Conservation (phyloP, 2,888 invertebrate species). For the Polietes domitor region DNA sequence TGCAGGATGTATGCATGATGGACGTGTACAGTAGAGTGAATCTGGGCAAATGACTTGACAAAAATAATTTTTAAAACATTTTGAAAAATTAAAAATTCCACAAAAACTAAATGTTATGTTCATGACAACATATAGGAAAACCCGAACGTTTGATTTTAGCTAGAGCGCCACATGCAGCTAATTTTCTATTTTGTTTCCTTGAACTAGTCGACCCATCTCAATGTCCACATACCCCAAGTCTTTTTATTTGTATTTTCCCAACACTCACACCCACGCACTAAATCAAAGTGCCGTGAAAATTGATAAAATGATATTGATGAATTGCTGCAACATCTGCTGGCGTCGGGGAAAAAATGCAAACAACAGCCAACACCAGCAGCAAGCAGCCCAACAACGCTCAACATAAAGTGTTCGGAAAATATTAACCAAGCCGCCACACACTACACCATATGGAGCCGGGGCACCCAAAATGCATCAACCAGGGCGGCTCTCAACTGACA, state of each 20-base stretch:
- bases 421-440: conserved; percentile 43
- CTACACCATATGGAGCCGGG: not conserved
- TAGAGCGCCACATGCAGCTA: too few species aligned
- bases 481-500: too few species aligned
- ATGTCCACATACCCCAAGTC: not conserved
- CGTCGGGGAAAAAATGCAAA: conserved; percentile 36
- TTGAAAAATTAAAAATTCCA: too few species aligned
- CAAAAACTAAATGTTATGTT: too few species aligned
- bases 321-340: conserved; percentile 72
- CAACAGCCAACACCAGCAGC: conserved; percentile 1
- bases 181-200: too few species aligned
- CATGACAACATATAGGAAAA: too few species aligned
- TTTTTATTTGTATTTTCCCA: conserved; percentile 25
- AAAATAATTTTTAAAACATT: too few species aligned
- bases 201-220: too few species aligned
- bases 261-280: conserved; percentile 42
- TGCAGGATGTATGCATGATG: conserved; percentile 23
- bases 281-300: conserved; percentile 76
- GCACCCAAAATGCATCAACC: too few species aligned
- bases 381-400: conserved; percentile 31
- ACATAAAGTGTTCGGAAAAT: conserved; percentile 40
- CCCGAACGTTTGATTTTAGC: too few species aligned
- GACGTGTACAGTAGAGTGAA: not conserved
- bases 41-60: too few species aligned
- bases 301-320: conserved; percentile 80